Evolutionary conservation across 92 coral and sea anemone species (phyloP).

Genomic region (Actinostola sp.): DNA sequence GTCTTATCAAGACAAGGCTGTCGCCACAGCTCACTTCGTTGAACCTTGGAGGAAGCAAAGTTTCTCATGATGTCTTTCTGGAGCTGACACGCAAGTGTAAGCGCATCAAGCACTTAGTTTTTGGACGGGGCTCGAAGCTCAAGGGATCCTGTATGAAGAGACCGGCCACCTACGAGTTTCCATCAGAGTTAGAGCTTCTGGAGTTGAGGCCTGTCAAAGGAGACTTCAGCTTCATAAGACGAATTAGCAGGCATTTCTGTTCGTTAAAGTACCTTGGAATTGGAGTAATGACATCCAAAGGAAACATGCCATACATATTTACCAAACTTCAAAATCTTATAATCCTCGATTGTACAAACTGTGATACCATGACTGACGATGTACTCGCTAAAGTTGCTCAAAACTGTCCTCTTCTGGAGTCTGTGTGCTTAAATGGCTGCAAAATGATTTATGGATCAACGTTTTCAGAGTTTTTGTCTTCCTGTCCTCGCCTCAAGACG

Average conservation of each 20-base stretch:
- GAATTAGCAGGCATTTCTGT: conserved; percentile 91
- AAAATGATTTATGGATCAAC: conserved; percentile 92
- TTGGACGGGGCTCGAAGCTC: conserved; percentile 88
- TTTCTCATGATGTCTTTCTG: conserved; percentile 80
- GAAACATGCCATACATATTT: conserved; percentile 88
- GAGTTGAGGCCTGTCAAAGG: conserved; percentile 96
- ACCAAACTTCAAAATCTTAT: conserved; percentile 91
- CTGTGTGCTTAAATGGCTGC: conserved; percentile 95
- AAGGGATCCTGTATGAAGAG: conserved; percentile 34
- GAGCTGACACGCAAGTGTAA: conserved; percentile 87
- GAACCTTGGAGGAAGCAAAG: conserved; percentile 74
- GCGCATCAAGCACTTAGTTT: conserved; percentile 77
- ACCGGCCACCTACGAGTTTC: conserved; percentile 77
- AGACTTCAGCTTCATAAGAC: conserved; percentile 86
- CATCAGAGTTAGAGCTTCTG: conserved; percentile 86
- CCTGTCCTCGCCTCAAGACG: conserved; percentile 83
- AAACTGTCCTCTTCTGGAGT: conserved; percentile 89
- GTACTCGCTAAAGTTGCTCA: conserved; percentile 88
- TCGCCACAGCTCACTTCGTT: conserved; percentile 72
- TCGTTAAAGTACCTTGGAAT: conserved; percentile 89
- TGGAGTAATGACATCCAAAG: conserved; percentile 94
- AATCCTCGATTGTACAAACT: conserved; percentile 96
- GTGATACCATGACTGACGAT: conserved; percentile 96
- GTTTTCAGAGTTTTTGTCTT: conserved; percentile 77
- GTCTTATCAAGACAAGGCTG: conserved; percentile 82